Base-by-base conservation (phyloP, 2,113 vertebrate genomes). In the Solea solea region DNA sequence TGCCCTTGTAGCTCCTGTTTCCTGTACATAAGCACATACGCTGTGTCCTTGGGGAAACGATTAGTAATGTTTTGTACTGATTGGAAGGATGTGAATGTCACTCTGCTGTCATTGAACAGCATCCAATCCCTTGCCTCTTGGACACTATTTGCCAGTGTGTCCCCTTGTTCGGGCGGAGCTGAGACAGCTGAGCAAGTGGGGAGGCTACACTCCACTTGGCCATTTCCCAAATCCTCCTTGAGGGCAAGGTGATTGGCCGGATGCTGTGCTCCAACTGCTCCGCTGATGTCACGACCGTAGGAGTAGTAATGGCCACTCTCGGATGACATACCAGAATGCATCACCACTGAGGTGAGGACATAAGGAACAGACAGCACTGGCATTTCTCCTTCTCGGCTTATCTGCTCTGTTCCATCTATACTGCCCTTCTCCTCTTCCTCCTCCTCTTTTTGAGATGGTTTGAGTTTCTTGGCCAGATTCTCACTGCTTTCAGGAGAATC, bases 241-340 rank as follows among this genome's bases (percentile, higher is more conserved):
- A 89, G 85, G 72, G 84, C 71, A 83, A 69, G 92, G 78, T 64
- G 78, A 62, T 59, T 74, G 55, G 72, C 75, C 13, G 71, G 66
- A 34, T 92, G 93, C 42, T 85, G 86, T 0, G 65, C 78, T 59
- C 93, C 88, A 41, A 93, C 93, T 4, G 93, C 87, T 25, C 93
- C 91, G 7, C 91, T 94, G 79, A 95, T 81, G 74, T 97, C 96
- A 73, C 95, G 95, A 64, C 95, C 96, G 10, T 98, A 99, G 1
- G 96, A 97, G 78, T 98, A 99, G 90, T 99, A 99, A 93, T 99
- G 98, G 40, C 98, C 98, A 14, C 97, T 98, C 89, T 98, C 97
- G 5, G 97, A 99, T 4, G 98, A 98, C 62, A 98, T 82, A n/a
- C 98, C 98, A 53, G 98, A 99, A 89, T 99, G 98, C 85, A 99